Evolutionary conservation across 2,888 invertebrate genomes (phyloP), one percentile per base, ranked within the genome.

Genomic region (Melinaea marsaeus): DNA sequence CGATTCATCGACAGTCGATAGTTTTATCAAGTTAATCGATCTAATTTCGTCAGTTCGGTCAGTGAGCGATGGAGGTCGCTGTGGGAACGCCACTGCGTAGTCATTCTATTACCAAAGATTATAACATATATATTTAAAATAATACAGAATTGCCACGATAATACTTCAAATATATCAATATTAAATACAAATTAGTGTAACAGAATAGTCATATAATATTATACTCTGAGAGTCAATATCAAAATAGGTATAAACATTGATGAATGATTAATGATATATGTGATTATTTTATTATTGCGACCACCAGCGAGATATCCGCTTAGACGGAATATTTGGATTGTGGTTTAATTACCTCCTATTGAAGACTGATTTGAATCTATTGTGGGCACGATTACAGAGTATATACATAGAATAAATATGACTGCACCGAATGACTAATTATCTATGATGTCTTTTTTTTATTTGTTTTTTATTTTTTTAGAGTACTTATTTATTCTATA

Each of bases 1-100:
- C 83, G 81, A 81, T 76, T 74, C 72, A 71, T 69, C 71, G 71
- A 69, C 75, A 71, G 82, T 85, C 85, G 84, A 88, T 85, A 86
- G 79, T 86, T 88, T 87, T 89, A 90, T 90, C 88, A 86, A 80
- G 81, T 85, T 88, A 88, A 89, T 90, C 88, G 89, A 90, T 90
- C 88, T 88, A 85, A 88, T 89, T 89, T 89, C 88, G 84, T 88
- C 89, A 85, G 83, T 80, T 88, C 82, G 76, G 77, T 75, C 80
- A 79, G 81, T 87, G 86, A 86, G 84, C 85, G 86, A 86, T 83
- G 84, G 81, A 80, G 83, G 79, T 75, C 82, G 83, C 79, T 86
- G 86, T 88, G 90, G 90, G 89, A 89, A 88, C 85, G 85, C 85
- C 87, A 86, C 85, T 77, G 81, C 82, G 78, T 77, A 80, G 89